These are phyloP conservation scores for Andrena praecox DNA, from an alignment of 2,888 invertebrate genomes.

Conservation along the genomic window DNA sequence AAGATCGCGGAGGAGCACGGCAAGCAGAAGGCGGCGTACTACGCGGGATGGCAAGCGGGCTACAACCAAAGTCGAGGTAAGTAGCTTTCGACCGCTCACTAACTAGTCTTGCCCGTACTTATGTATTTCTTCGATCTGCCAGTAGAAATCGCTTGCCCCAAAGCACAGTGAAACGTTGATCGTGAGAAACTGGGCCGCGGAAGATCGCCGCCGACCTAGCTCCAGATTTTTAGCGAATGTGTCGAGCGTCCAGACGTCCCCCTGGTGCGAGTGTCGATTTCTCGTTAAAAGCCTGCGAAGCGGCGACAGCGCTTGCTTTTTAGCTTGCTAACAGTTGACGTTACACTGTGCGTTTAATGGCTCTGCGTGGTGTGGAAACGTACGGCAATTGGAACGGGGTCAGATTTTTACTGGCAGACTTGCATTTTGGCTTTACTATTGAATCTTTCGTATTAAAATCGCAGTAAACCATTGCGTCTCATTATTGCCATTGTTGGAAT, in stretches of 20 bases:
- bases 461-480: slow-evolving; percentile 52
- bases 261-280: too few species aligned
- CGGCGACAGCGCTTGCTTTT: neutral
- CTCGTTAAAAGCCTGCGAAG: too few species aligned
- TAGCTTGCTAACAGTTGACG: neutral
- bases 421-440: slow-evolving; percentile 67
- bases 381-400: neutral
- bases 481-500: slow-evolving; percentile 43
- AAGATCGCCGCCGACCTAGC: too few species aligned
- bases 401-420: slow-evolving; percentile 57
- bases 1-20: slow-evolving; percentile 95
- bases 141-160: slow-evolving; percentile 44
- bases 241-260: too few species aligned
- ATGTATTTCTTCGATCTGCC: slow-evolving; percentile 54
- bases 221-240: too few species aligned
- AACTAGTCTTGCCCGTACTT: slow-evolving; percentile 48
- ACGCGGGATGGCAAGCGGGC: slow-evolving; percentile 90
- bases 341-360: neutral
- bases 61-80: slow-evolving; percentile 87
- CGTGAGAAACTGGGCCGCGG: too few species aligned
- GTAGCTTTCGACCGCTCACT: slow-evolving; percentile 61
- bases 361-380: neutral
- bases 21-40: slow-evolving; percentile 92
- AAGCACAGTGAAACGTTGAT: neutral
- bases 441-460: slow-evolving; percentile 49